Evolutionary conservation across 2,113 vertebrate genomes (phyloP).

Genomic region (Aleadryas rufinucha): DNA sequence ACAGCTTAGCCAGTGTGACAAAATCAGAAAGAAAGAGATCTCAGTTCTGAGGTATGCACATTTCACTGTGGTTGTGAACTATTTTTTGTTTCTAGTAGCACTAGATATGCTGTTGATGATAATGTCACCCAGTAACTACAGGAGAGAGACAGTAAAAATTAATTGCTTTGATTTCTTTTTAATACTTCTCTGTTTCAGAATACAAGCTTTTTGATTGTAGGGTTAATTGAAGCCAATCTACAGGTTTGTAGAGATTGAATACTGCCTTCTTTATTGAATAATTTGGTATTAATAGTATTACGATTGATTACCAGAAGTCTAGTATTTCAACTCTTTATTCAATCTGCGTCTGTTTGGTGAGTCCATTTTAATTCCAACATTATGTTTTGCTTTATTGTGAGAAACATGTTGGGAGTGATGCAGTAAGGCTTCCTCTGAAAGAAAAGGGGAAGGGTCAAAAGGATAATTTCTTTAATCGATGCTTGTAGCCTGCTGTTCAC

Average conservation of each 20-base stretch:
- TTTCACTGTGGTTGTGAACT: background rate
- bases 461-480: conserved; percentile 68
- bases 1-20: background rate
- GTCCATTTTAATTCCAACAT: background rate
- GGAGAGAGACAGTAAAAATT: background rate
- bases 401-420: background rate
- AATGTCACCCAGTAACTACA: background rate
- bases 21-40: background rate
- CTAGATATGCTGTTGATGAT: background rate
- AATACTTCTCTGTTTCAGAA: background rate
- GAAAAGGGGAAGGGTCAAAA: conserved; percentile 62
- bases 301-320: background rate
- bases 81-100: background rate
- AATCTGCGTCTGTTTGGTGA: background rate
- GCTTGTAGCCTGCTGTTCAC: conserved; percentile 74
- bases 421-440: background rate
- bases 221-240: background rate
- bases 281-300: background rate
- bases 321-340: background rate
- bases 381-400: background rate
- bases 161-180: background rate
- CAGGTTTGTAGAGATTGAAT: background rate
- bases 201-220: background rate
- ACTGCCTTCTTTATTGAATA: background rate
- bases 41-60: fast-evolving